phyloP scores from a whole-genome alignment of 2,888 invertebrate species.

The Pollenia angustigena region DNA sequence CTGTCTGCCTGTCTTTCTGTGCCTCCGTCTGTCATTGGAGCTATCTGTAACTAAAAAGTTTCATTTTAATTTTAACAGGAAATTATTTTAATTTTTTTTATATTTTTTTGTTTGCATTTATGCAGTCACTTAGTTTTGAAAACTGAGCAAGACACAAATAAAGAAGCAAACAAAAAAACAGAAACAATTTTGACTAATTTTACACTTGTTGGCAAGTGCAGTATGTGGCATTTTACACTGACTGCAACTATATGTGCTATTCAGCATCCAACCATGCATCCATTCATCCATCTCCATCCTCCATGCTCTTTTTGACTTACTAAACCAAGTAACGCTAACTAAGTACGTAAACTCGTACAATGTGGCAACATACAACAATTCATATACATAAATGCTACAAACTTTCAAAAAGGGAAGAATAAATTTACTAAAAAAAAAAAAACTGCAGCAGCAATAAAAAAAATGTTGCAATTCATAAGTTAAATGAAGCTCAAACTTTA shows the following conservation, averaged over 20 bases:
- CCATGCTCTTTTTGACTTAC: constrained; percentile 68
- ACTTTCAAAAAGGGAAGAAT: constrained; percentile 54
- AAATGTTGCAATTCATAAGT: constrained; percentile 75
- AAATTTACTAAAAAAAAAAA: constrained; percentile 43
- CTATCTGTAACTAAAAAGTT: constrained; percentile 60
- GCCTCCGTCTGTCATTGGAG: constrained; percentile 1
- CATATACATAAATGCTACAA: constrained; percentile 52
- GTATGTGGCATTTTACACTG: constrained; percentile 68
- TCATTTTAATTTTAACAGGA: constrained; percentile 70
- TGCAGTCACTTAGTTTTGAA: constrained; percentile 61
- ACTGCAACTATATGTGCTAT: constrained; percentile 61
- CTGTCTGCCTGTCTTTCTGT: constrained; percentile 17
- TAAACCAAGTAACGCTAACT: constrained; percentile 59
- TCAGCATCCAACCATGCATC: constrained; percentile 68
- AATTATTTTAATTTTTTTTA: constrained; percentile 65
- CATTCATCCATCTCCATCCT: constrained; percentile 68
- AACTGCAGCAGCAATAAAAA: constrained; percentile 42
- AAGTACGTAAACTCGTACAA: constrained; percentile 47
- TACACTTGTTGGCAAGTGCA: constrained; percentile 75
- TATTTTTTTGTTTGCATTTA: constrained; percentile 42
- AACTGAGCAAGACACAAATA: constrained; percentile 47
- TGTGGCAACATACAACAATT: constrained; percentile 56
- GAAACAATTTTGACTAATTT: constrained; percentile 74
- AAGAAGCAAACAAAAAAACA: constrained; percentile 14
- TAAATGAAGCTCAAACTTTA: constrained; percentile 75